These are phyloP conservation scores for Drosophila nr. perissopoda DNA, from an alignment of 2,888 invertebrate genomes.

Conservation along the genomic window DNA sequence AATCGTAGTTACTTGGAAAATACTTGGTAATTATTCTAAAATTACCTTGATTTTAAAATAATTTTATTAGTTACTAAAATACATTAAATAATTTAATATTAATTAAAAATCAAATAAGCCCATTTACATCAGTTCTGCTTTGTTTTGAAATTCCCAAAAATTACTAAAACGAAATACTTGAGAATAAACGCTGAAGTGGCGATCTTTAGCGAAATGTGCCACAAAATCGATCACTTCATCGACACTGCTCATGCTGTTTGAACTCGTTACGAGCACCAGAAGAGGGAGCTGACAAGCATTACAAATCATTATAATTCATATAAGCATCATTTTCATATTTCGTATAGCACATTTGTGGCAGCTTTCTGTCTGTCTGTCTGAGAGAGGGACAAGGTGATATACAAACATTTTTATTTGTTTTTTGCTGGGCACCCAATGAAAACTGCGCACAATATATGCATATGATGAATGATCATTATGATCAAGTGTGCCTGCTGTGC, in stretches of 20 bases:
- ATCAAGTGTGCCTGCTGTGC: slow-evolving; percentile 48
- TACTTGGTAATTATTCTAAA: not conserved
- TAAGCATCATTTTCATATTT: slow-evolving; percentile 33
- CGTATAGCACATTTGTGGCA: slow-evolving; percentile 57
- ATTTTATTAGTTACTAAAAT: not conserved
- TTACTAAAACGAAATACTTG: slow-evolving; percentile 3
- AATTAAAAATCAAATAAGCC: not conserved
- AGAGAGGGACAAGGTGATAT: slow-evolving; percentile 27
- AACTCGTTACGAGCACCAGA: not conserved
- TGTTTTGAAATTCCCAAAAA: not conserved
- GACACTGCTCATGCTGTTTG: slow-evolving; percentile 2
- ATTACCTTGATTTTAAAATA: not conserved
- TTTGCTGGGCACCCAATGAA: slow-evolving; percentile 61
- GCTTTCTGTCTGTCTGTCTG: slow-evolving; percentile 54
- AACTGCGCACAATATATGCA: slow-evolving; percentile 48
- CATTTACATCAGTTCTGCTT: not conserved
- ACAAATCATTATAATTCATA: slow-evolving; percentile 58
- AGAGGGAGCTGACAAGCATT: slow-evolving; percentile 56
- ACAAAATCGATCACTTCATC: slow-evolving; percentile 46
- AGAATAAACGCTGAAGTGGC: slow-evolving; percentile 1
- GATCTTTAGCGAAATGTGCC: slow-evolving; percentile 27
- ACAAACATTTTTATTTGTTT: slow-evolving; percentile 74
- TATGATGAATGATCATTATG: slow-evolving; percentile 75
- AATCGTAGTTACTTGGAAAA: fast-evolving
- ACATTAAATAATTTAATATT: not conserved